Base-by-base conservation (phyloP, 1,140 invertebrate species). In the Venturia canescens region DNA sequence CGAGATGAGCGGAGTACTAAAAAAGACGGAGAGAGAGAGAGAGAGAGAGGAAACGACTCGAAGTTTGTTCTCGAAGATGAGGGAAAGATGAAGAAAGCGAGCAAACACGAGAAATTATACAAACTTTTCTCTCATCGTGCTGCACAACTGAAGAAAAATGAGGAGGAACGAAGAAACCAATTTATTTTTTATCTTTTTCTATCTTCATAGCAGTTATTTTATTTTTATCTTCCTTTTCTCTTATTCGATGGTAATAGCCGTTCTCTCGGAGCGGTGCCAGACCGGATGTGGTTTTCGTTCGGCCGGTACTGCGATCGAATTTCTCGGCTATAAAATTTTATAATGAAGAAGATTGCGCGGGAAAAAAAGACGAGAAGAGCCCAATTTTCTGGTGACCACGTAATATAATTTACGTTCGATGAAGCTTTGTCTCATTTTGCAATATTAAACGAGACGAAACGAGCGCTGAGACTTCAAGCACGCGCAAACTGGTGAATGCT, bases 151-250 rank as follows among this genome's bases (percentile, higher is more conserved):
- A 74, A 38, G 76, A 53, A 81, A 60, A 70, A 71, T 66, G 57
- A 70, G 3, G 7, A 57, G 13, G 80, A 74, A 76, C 38, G 48
- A 77, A 77, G 57, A 66, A 77, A 60, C 75, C 75, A 77, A 77
- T 77, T 77, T 77, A 63, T 79, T 72, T 60, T 67, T 86, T 70
- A 80, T 82, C 81, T 84, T 81, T 83, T 82, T 84, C 81, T 44
- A 79, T 83, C n/a, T 78, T 48, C 21, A 9, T 80, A 44, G 38
- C 60, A 78, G 2, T 72, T 83, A 78, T 79, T 80, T 83, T 67
- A 11, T 44, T 60, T 66, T 44, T 4, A 53, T n/a, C n/a, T 53
- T 53, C n/a, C n/a, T 53, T 53, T 80, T 27, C 60, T 23, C 4
- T 63, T 63, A 63, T 60, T 76, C 72, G 50, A 27, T 21, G 50